Conservation (phyloP, 2,888 invertebrate genomes). For the Odontocolon sp. region DNA sequence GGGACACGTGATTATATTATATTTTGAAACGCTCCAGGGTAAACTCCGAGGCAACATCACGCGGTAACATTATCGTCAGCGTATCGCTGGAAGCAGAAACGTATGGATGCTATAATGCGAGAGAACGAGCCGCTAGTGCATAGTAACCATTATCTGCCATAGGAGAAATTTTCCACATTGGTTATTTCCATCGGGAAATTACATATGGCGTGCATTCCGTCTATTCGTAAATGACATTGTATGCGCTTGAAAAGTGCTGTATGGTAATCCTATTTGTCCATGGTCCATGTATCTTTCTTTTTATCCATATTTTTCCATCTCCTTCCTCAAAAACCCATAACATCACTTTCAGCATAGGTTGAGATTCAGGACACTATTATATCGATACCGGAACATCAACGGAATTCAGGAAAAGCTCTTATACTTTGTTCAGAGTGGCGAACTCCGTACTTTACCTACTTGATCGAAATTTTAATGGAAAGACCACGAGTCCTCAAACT, state of each 20-base stretch:
- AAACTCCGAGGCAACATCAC: not conserved
- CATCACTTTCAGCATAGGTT: not conserved
- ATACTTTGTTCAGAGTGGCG: not conserved
- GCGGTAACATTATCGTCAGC: slow-evolving; percentile 47
- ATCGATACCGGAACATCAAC: slow-evolving; percentile 45
- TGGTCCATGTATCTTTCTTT: slow-evolving; percentile 8
- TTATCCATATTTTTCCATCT: not conserved
- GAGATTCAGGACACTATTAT: slow-evolving; percentile 25
- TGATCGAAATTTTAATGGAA: slow-evolving; percentile 74
- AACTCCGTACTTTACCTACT: slow-evolving; percentile 9
- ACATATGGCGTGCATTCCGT: slow-evolving; percentile 9
- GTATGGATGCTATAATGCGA: slow-evolving; percentile 27
- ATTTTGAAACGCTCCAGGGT: slow-evolving; percentile 39
- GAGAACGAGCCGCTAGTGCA: slow-evolving; percentile 30
- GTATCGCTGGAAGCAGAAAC: slow-evolving; percentile 31
- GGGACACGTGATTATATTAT: slow-evolving; percentile 41
- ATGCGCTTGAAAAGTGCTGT: slow-evolving; percentile 35
- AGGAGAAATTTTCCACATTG: slow-evolving; percentile 39
- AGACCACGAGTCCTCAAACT: slow-evolving; percentile 64
- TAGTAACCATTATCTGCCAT: slow-evolving; percentile 30
- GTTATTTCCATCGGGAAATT: slow-evolving; percentile 52
- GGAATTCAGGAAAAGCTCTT: slow-evolving; percentile 12
- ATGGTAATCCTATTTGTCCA: slow-evolving; percentile 55
- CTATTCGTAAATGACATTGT: slow-evolving; percentile 25
- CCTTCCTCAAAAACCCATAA: not conserved